phyloP scores from a whole-genome alignment of 2,113 vertebrate species.

The Centrocercus urophasianus region DNA sequence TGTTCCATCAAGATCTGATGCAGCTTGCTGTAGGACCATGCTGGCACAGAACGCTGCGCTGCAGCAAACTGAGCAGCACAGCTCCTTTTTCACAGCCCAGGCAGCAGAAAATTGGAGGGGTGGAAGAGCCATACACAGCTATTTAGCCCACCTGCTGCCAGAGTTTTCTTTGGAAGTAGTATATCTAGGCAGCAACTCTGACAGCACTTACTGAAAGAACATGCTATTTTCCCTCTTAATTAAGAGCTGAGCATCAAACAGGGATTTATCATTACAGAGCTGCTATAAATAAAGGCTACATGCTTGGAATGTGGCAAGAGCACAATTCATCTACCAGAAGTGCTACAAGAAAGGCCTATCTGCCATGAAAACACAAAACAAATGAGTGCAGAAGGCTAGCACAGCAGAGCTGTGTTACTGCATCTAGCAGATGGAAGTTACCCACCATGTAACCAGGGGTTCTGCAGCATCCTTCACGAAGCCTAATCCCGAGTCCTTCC shows the following conservation, averaged over 20 bases:
- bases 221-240: not conserved
- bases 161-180: not conserved
- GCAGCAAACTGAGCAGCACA: not conserved
- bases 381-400: not conserved
- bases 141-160: not conserved
- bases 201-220: not conserved
- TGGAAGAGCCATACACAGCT: not conserved
- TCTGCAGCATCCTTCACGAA: not conserved
- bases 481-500: not conserved
- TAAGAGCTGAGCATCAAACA: slow-evolving; percentile 17
- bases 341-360: not conserved
- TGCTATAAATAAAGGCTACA: slow-evolving; percentile 21
- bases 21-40: not conserved
- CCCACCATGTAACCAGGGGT: no score
- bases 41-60: not conserved
- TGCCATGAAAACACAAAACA: not conserved
- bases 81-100: not conserved
- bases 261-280: not conserved
- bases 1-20: not conserved
- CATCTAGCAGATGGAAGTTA: not conserved
- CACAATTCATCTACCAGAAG: not conserved
- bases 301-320: not conserved
- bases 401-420: not conserved
- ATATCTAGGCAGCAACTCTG: not conserved
- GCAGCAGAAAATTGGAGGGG: not conserved